A percentile compares a stretch with the other conserved stretches of the same genome.
Conservation (phyloP, 2,888 invertebrate species). For the Athalia cordata region DNA sequence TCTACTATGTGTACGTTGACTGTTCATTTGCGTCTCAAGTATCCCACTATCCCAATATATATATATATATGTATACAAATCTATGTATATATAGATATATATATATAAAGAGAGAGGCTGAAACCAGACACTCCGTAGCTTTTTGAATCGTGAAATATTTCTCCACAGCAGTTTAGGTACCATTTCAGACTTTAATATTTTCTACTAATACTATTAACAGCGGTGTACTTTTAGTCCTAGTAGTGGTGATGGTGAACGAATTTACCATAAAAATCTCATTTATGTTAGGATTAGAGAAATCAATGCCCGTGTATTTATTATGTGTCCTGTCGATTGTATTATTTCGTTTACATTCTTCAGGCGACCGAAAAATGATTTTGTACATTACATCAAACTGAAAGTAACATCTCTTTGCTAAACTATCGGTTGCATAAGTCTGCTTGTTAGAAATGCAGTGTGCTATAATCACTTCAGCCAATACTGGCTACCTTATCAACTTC, state of each 20-base stretch:
- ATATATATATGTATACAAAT: no score
- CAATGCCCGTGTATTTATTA: slow-evolving; percentile 14
- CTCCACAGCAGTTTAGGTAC: slow-evolving; percentile 1
- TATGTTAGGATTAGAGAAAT: not conserved
- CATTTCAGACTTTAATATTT: slow-evolving; percentile 28
- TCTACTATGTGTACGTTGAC: slow-evolving; percentile 54
- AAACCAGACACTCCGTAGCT: not conserved
- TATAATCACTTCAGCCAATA: not conserved
- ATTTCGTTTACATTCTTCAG: slow-evolving; percentile 33
- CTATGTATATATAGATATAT: no score
- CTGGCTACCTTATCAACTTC: not conserved
- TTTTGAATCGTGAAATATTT: slow-evolving; percentile 1
- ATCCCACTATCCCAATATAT: no score
- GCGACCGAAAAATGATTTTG: not conserved
- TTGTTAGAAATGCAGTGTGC: not conserved
- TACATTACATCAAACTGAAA: not conserved
- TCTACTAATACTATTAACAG: slow-evolving; percentile 5
- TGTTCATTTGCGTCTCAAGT: slow-evolving; percentile 56
- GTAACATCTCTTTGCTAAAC: not conserved
- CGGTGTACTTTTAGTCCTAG: slow-evolving; percentile 28
- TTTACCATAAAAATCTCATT: slow-evolving; percentile 33
- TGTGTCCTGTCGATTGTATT: slow-evolving; percentile 5
- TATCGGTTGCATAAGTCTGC: not conserved
- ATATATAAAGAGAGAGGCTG: not conserved
- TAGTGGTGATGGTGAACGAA: slow-evolving; percentile 22